These are phyloP conservation scores for Serilophus lunatus DNA, from an alignment of 2,113 vertebrate species.

Conservation along the genomic window DNA sequence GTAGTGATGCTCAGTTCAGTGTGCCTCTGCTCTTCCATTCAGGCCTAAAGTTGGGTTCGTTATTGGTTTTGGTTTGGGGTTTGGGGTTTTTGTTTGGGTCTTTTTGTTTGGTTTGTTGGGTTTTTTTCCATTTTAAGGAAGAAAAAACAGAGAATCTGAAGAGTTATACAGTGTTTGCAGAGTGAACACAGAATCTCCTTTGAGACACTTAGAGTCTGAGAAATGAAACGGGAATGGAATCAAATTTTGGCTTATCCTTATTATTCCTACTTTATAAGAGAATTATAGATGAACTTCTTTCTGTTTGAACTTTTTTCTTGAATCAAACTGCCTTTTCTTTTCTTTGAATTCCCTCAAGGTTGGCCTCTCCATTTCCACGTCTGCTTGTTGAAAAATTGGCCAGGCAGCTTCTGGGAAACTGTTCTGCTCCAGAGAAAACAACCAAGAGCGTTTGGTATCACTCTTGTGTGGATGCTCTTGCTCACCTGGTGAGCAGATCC, in stretches of 20 bases:
- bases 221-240: background rate
- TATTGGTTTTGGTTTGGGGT: background rate
- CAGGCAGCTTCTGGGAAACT: background rate
- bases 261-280: background rate
- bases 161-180: background rate
- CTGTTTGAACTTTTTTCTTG: background rate
- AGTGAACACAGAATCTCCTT: background rate
- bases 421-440: background rate
- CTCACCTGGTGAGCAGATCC: background rate
- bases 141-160: background rate
- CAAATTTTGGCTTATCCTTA: background rate
- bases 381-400: background rate
- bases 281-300: background rate
- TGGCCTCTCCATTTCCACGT: background rate
- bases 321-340: background rate
- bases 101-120: background rate
- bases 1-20: fast-evolving
- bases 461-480: background rate
- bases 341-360: background rate
- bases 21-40: background rate
- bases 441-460: fast-evolving
- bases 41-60: fast-evolving
- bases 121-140: background rate
- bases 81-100: background rate
- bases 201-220: background rate